phyloP scores from a whole-genome alignment of 2,797 vertebrate species.

The Gymnothorax javanicus region DNA sequence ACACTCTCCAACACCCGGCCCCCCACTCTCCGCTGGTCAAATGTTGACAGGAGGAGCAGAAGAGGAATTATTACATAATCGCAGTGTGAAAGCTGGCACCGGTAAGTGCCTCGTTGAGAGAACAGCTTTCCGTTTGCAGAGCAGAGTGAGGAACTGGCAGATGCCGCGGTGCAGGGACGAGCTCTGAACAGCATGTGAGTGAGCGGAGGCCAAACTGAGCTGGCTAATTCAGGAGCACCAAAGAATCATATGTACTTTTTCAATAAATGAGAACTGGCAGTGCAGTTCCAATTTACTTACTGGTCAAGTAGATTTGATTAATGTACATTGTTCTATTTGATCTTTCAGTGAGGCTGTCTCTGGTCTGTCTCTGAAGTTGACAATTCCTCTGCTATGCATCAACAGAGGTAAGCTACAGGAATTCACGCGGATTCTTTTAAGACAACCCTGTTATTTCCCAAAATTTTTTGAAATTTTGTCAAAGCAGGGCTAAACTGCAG shows the following conservation, averaged over 20 bases:
- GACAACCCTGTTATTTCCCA: not conserved
- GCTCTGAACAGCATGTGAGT: not conserved
- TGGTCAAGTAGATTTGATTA: not conserved
- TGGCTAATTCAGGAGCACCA: not conserved
- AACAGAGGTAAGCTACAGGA: not conserved
- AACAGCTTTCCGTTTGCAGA: slow-evolving; percentile 7
- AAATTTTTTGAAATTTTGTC: not conserved
- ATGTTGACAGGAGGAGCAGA: slow-evolving; percentile 6
- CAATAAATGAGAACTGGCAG: not conserved
- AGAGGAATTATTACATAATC: slow-evolving; percentile 15
- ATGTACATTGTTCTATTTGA: not conserved
- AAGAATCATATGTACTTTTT: not conserved
- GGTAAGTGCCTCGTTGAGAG: not conserved
- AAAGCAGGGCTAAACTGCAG: not conserved
- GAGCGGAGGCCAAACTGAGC: not conserved
- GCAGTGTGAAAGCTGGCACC: slow-evolving; percentile 3
- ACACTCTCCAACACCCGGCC: not conserved
- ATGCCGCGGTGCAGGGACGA: slow-evolving; percentile 5
- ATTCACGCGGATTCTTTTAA: not conserved
- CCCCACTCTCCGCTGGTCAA: not conserved
- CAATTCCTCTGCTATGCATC: not conserved
- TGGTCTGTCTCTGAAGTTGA: too few relatives aligned
- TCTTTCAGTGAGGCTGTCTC: not conserved
- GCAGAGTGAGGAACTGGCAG: not conserved
- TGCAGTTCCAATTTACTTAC: not conserved